Conservation (phyloP, 2,888 invertebrate species). For the Epistrophe eligans region DNA sequence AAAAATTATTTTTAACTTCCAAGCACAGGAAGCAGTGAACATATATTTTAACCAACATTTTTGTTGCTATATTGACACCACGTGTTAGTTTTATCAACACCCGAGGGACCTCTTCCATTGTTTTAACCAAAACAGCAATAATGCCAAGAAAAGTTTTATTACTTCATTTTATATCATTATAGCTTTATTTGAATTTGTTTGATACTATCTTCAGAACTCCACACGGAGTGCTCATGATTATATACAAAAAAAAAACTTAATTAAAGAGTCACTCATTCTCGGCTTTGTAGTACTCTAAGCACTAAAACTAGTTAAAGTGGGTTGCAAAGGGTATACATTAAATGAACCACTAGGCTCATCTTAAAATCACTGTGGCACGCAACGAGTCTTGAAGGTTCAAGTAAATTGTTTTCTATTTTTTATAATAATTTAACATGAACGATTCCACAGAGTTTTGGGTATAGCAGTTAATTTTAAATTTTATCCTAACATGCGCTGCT, state of each 20-base stretch:
- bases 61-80: neutral
- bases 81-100: slow-evolving; percentile 2
- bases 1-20: neutral
- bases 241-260: slow-evolving; percentile 12
- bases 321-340: neutral
- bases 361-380: slow-evolving; percentile 10
- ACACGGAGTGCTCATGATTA: neutral
- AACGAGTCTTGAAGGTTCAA: neutral
- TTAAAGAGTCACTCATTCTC: neutral
- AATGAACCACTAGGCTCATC: neutral
- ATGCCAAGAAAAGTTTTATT: slow-evolving; percentile 12
- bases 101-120: neutral
- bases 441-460: neutral
- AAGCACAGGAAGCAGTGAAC: neutral
- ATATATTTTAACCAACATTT: neutral
- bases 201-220: slow-evolving; percentile 9
- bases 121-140: neutral
- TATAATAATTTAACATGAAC: neutral
- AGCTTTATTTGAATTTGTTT: slow-evolving; percentile 4
- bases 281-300: neutral
- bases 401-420: neutral
- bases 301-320: neutral
- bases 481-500: neutral
- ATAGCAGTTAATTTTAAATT: neutral
- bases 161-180: slow-evolving; percentile 6